Base-by-base conservation (phyloP, 2,888 invertebrate genomes). In the Drosophila infuscata region DNA sequence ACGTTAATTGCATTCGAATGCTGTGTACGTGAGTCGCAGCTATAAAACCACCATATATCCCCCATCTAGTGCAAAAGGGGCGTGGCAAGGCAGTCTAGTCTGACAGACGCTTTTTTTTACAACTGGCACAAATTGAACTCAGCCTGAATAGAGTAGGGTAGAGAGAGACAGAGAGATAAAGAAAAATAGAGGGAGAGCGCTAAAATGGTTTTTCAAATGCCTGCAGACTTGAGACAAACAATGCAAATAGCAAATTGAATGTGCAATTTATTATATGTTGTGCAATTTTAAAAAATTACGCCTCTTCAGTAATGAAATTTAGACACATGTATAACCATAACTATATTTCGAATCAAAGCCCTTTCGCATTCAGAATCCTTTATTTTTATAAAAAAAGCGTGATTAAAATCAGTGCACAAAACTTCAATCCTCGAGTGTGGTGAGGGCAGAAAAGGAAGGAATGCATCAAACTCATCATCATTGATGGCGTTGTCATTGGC, bases 1-100 rank as follows among this genome's bases (percentile, higher is more conserved):
- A 82, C 79, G 79, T 80, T 80, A 80, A 80, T 80, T 80, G 80
- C 82, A 82, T 80, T 80, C 75, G 82, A 75, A 79, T 70, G 75
- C 59, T 70, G 69, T 30, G 66, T 79, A 79, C 80, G 82, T 80
- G 82, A 61, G 75, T 74, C 67, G 81, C 69, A 53, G 66, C 35
- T 70, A 36, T 68, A 79, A 81, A 57, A 60, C 63, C 20, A 57
- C 49, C 38, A 25, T 59, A 43, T 43, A 43, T 20, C 20, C 41
- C 43, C 38, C 56, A 72, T 51, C 61, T 38, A 25, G 38, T 32
- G 32, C 41, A 60, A 4, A 38, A n/a, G 46, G 71, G 77, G 77
- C 77, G 81, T 76, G 77, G 60, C 81, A 71, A 62, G 51, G 66
- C 52, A 70, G 76, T 52, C 41, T 32, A 35, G 25, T 46, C 46